phyloP scores from a whole-genome alignment of 2,888 invertebrate genomes.

The Drosophila incognita region DNA sequence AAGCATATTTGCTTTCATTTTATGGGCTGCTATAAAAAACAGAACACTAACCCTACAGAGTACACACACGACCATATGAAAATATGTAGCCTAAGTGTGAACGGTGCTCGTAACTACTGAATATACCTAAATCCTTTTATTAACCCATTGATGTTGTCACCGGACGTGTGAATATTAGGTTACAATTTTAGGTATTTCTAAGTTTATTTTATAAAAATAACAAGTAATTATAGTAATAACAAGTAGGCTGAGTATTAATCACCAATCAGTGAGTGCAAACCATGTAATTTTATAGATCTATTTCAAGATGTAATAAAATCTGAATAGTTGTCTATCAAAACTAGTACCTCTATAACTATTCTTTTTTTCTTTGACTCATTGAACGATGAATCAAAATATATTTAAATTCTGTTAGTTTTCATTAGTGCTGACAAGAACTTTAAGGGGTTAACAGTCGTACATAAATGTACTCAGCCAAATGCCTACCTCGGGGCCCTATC shows the following conservation, averaged over 20 bases:
- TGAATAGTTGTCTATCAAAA: not conserved
- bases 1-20: conserved; percentile 53
- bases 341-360: not conserved
- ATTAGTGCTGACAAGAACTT: conserved; percentile 38
- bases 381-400: conserved; percentile 17
- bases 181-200: not conserved
- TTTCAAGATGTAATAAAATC: not conserved
- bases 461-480: conserved; percentile 27
- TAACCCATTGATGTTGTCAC: conserved; percentile 24
- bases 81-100: not conserved
- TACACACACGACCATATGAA: not conserved
- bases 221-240: not conserved
- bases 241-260: not conserved
- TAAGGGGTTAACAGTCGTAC: conserved; percentile 49
- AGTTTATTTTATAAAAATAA: not conserved
- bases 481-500: conserved; percentile 4
- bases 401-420: conserved; percentile 5
- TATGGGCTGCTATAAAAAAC: conserved; percentile 27
- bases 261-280: not conserved
- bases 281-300: not conserved
- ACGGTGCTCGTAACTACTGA: not conserved
- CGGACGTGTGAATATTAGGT: not conserved
- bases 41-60: not conserved
- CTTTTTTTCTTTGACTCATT: not conserved
- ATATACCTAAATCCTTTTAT: conserved; percentile 1